Percentiles rank a stretch among this genome's conserved stretches.
phyloP scores from a whole-genome alignment of 2,113 vertebrate genomes.

The Chrysochloris asiatica region DNA sequence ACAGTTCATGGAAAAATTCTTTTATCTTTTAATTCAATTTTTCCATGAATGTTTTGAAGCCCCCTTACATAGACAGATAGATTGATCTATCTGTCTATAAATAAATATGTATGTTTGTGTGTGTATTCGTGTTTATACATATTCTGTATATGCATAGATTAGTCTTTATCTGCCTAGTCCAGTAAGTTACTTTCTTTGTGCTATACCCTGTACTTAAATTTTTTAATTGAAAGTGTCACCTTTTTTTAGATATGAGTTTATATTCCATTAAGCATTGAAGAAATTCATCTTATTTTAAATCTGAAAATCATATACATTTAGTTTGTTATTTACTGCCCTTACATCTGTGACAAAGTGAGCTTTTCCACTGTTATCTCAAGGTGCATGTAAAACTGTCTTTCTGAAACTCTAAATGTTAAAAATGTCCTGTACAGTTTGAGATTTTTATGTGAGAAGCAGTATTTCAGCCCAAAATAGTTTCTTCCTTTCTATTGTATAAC shows the following conservation, averaged over 20 bases:
- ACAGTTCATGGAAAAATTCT: no score
- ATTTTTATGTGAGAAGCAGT: background rate
- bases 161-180: background rate
- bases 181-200: constrained; percentile 12
- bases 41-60: no score
- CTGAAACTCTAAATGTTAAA: constrained; percentile 38
- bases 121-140: background rate
- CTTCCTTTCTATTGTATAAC: constrained; percentile 20
- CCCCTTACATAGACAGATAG: background rate
- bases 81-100: background rate
- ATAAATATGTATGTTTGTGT: background rate
- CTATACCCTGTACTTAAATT: constrained; percentile 10
- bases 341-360: background rate
- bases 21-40: no score
- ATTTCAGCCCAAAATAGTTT: constrained; percentile 16
- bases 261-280: background rate
- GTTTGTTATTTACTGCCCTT: background rate
- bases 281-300: constrained; percentile 28
- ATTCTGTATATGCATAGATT: background rate
- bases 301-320: background rate
- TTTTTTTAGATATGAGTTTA: background rate
- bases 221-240: constrained; percentile 24
- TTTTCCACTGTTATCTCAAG: background rate
- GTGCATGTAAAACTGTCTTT: constrained; percentile 43
- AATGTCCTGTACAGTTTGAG: background rate